Evolutionary conservation across 2,888 invertebrate species (phyloP), one percentile per base, ranked within the genome.

Genomic region (Protula sp.): DNA sequence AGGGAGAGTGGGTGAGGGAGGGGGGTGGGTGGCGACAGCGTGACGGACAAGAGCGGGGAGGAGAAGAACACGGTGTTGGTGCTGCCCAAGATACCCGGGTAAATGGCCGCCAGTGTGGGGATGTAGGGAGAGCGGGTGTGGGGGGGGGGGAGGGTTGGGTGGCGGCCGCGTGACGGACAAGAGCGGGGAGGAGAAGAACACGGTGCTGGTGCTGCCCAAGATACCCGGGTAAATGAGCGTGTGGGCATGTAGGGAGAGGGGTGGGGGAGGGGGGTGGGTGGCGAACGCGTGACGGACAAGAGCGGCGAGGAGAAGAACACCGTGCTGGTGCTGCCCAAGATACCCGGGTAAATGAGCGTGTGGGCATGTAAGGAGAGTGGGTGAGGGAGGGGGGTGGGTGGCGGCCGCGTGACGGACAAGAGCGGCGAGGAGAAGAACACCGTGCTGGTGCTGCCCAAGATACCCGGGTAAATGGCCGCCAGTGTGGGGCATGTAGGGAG

Each of bases 11-110:
- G 78, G 71, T 72, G 72, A 69, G 64, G 70, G 59, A 74, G 76
- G 66, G 76, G 73, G 56, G 72, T 74, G 38, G 59, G 75, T 30
- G 75, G 75, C 47, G 63, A 67, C 1, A 63, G 77, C 61, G 29
- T 67, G 65, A 28, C 3, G 2, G 57, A 31, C 4, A 68, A 70
- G 55, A 67, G 69, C 2, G 68, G 65, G 4, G 73, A 72, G 47
- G 69, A 72, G 27, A 78, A 78, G 59, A 80, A 80, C 62, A 80
- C 80, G 9, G 78, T 80, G 1, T 69, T 80, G 24, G 76, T 79
- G 9, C 66, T 80, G 52, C 80, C 79, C 19, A 74, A 76, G 61
- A 66, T 79, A 30, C 69, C 70, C 47, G 71, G 73, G 78, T 79
- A 68, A 65, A 73, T 70, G 30, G 19, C n/a, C n/a, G n/a, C n/a